phyloP scores from a whole-genome alignment of 1,140 invertebrate genomes.

The Samia ricini region DNA sequence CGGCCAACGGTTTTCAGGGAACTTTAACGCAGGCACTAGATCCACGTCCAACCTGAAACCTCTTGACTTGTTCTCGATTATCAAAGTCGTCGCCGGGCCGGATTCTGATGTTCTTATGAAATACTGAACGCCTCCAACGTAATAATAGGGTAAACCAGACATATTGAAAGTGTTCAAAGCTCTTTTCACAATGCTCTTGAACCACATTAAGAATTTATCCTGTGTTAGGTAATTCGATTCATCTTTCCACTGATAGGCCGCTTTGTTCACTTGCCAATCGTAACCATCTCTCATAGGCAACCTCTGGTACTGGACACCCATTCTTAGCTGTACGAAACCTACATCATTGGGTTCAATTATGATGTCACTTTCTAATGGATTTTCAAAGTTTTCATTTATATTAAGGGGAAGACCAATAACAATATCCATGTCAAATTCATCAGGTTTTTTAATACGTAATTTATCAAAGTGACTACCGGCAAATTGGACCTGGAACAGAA shows the following conservation, averaged over 20 bases:
- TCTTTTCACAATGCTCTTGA: conserved; percentile 54
- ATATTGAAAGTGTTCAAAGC: conserved; percentile 33
- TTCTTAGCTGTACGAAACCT: conserved; percentile 46
- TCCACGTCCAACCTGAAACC: conserved; percentile 60
- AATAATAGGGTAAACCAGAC: conserved; percentile 3
- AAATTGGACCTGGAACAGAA: conserved; percentile 50
- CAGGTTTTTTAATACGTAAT: conserved; percentile 73
- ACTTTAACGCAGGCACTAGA: conserved; percentile 68
- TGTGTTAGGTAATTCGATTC: conserved; percentile 50
- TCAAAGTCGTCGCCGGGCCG: conserved; percentile 73
- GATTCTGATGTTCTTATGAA: conserved; percentile 42
- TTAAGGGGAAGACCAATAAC: conserved; percentile 64
- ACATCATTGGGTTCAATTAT: conserved; percentile 40
- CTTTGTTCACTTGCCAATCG: conserved; percentile 41
- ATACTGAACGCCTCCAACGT: conserved; percentile 31
- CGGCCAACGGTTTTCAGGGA: conserved; percentile 48
- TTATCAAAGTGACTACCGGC: conserved; percentile 78
- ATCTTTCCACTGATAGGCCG: conserved; percentile 46
- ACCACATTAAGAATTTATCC: conserved; percentile 61
- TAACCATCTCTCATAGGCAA: conserved; percentile 33
- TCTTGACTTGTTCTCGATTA: conserved; percentile 23
- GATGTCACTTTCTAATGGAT: conserved; percentile 38
- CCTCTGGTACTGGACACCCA: conserved; percentile 43
- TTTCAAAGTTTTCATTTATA: conserved; percentile 14
- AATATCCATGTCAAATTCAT: conserved; percentile 79